A percentile compares a stretch with the other conserved stretches of the same genome.
Conservation (phyloP, 2,113 vertebrate genomes). For the Hemiscyllium ocellatum region DNA sequence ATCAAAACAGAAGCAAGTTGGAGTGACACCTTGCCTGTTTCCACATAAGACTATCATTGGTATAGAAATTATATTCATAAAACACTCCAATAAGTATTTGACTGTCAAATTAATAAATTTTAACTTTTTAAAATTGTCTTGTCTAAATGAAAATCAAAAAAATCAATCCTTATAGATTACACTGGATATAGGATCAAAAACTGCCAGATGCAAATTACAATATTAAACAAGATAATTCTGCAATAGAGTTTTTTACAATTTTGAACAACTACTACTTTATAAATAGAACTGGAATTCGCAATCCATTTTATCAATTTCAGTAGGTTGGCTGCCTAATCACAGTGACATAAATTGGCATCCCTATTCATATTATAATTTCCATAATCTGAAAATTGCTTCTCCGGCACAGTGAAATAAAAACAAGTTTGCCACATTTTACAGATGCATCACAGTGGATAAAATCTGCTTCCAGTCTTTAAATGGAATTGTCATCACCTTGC, state of each 20-base stretch:
- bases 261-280: background rate
- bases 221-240: background rate
- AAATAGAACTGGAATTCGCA: background rate
- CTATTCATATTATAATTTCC: background rate
- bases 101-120: background rate
- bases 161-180: background rate
- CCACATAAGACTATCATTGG: background rate
- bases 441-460: background rate
- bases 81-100: background rate
- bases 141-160: background rate
- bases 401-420: background rate
- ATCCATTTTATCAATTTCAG: background rate
- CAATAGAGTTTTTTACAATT: background rate
- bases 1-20: background rate
- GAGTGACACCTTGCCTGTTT: background rate
- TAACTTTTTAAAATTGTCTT: background rate
- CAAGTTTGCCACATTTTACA: background rate
- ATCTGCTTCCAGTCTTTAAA: background rate
- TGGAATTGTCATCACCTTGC: background rate
- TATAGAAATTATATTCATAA: background rate
- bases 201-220: background rate
- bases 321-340: background rate
- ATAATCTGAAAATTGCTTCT: background rate
- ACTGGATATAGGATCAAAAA: background rate
- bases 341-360: background rate